Evolutionary conservation across 2,888 invertebrate genomes (phyloP).

Genomic region (Epiblema foenella): DNA sequence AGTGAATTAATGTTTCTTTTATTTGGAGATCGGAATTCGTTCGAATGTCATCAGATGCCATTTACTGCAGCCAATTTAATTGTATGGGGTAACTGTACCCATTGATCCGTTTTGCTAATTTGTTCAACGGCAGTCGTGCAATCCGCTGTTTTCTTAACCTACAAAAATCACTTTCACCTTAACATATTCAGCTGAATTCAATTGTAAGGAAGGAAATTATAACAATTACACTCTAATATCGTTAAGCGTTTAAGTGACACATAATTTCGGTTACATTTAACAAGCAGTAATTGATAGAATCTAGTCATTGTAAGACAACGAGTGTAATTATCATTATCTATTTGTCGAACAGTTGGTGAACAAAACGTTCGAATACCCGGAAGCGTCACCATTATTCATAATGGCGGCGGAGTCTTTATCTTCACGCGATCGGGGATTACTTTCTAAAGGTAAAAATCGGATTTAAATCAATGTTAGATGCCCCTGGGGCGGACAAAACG

Average conservation of each 20-base stretch:
- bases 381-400: slow-evolving; percentile 56
- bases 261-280: slow-evolving; percentile 56
- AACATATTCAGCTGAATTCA: slow-evolving; percentile 25
- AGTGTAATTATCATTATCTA: slow-evolving; percentile 56
- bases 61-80: slow-evolving; percentile 34
- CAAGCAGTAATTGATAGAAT: slow-evolving; percentile 56
- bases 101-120: slow-evolving; percentile 39
- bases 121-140: slow-evolving; percentile 39
- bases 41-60: slow-evolving; percentile 31
- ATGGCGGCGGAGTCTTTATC: slow-evolving; percentile 52
- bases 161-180: slow-evolving; percentile 41
- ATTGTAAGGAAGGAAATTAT: slow-evolving; percentile 25
- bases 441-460: slow-evolving; percentile 59
- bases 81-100: slow-evolving; percentile 45
- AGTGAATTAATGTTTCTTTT: slow-evolving; percentile 9
- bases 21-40: slow-evolving; percentile 26
- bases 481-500: slow-evolving; percentile 29
- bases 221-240: slow-evolving; percentile 18
- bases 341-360: slow-evolving; percentile 53
- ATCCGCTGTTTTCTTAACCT: slow-evolving; percentile 47
- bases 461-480: slow-evolving; percentile 55
- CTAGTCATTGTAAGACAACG: slow-evolving; percentile 53
- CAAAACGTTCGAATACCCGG: slow-evolving; percentile 60
- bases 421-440: slow-evolving; percentile 58
- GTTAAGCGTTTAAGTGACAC: slow-evolving; percentile 42